Percentiles rank a stretch among this genome's conserved stretches.
These are phyloP conservation scores for Meloidogyne hapla DNA, from an alignment of 1,140 invertebrate species.

Conservation along the genomic window DNA sequence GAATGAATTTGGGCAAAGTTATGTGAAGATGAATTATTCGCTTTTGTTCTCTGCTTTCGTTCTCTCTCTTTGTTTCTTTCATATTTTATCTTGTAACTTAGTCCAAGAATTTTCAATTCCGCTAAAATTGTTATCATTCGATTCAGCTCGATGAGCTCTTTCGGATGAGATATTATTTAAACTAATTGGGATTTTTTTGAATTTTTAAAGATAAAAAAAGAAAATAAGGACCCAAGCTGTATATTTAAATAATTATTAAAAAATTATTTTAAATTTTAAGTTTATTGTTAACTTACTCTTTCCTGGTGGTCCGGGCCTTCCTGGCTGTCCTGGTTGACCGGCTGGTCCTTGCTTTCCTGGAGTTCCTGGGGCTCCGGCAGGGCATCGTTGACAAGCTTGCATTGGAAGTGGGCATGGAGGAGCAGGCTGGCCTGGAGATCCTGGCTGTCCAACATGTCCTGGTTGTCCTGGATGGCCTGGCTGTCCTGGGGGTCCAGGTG, in stretches of 20 bases:
- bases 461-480: slow-evolving; percentile 28
- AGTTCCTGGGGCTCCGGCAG: slow-evolving; percentile 37
- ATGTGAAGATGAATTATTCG: no score
- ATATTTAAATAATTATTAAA: not conserved
- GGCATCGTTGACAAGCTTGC: slow-evolving; percentile 21
- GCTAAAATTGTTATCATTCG: no score
- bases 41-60: no score
- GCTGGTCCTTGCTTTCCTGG: slow-evolving; percentile 28
- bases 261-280: not conserved
- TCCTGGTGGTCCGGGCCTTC: slow-evolving; percentile 32
- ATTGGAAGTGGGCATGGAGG: slow-evolving; percentile 14
- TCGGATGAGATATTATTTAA: no score
- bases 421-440: slow-evolving; percentile 21
- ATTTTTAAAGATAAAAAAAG: no score
- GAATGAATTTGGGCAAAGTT: no score
- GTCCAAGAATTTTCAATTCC: no score
- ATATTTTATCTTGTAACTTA: no score
- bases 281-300: not conserved
- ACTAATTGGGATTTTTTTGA: no score
- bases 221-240: no score
- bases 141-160: no score
- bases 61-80: no score
- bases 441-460: slow-evolving; percentile 32
- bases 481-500: slow-evolving; percentile 33
- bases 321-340: slow-evolving; percentile 22